Base-by-base conservation (phyloP, 2,113 vertebrate species). In the Pipa parva region DNA sequence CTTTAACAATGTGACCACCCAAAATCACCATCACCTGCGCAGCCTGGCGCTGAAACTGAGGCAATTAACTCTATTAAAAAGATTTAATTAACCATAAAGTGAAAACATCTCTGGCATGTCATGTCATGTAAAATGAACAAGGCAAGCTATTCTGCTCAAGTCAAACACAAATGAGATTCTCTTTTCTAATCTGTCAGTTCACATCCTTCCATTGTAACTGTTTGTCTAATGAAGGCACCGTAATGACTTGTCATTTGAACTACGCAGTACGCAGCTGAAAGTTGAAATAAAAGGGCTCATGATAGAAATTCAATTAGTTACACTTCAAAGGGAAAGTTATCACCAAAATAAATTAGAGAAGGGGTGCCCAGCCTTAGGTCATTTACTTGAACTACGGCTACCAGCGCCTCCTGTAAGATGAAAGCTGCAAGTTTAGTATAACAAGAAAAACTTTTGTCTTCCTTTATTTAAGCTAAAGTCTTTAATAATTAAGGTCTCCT, bases 71-170 rank as follows among this genome's bases (percentile, higher is more conserved):
- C 24, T n/a, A 51, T 61, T 61, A 59, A 61, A 31, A 54, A 70
- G 66, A 61, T 70, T 52, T 61, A 70, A 61, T 70, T 70, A 70
- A 54, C 46, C 66, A 60, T 70, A 52, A 61, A 31, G 57, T 42
- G 18, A 46, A 45, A 45, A 42, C 58, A 70, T 54, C 33, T 45
- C 57, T 54, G 39, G 27, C 36, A 24, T 61, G 39, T 42, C 60
- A 50, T 60, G 33, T 24, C 57, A 31, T 60, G 57, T 51, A 36
- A 59, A 59, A 50, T n/a, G n/a, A 29, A 36, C 20, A 36, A 13
- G 39, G 46, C 13, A 52, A 59, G 31, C 25, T 29, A 20, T 67
- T 67, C 5, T 42, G 42, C 28, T 60, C 49, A 54, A 22, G 50
- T 18, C 4, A 42, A 24, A 36, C 55, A 7, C 17, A 10, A 20